Evolutionary conservation across 2,113 vertebrate genomes (phyloP).

Genomic region (Oryzias celebensis): DNA sequence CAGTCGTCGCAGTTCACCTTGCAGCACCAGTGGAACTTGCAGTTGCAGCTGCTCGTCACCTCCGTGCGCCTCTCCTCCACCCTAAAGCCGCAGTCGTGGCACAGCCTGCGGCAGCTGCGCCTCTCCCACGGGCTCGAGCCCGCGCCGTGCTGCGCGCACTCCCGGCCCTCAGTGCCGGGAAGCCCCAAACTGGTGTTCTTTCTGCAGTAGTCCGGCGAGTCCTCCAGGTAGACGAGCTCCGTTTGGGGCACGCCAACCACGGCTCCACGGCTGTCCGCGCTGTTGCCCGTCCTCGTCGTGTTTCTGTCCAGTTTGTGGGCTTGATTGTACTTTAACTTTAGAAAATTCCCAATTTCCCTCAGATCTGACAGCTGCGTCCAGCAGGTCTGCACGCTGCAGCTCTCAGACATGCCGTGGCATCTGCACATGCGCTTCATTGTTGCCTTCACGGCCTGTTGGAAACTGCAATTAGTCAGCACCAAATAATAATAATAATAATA

Average conservation of each 20-base stretch:
- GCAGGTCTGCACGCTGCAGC: slow-evolving; percentile 94
- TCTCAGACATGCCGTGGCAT: slow-evolving; percentile 96
- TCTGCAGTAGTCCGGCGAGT: slow-evolving; percentile 93
- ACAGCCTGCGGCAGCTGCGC: slow-evolving; percentile 87
- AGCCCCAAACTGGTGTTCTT: slow-evolving; percentile 87
- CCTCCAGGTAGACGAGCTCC: slow-evolving; percentile 92
- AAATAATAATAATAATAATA: background rate
- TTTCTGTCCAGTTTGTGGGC: slow-evolving; percentile 91
- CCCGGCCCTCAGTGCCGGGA: slow-evolving; percentile 89
- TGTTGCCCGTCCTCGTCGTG: slow-evolving; percentile 85
- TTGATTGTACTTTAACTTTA: slow-evolving; percentile 87
- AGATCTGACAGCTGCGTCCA: slow-evolving; percentile 94
- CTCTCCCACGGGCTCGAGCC: slow-evolving; percentile 82
- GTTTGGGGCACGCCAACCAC: slow-evolving; percentile 76
- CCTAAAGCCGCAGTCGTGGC: slow-evolving; percentile 87
- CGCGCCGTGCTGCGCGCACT: slow-evolving; percentile 84
- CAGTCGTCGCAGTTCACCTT: slow-evolving; percentile 91
- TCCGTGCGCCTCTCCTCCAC: slow-evolving; percentile 85
- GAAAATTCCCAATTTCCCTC: slow-evolving; percentile 87
- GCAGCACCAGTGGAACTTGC: slow-evolving; percentile 98
- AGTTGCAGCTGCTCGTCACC: slow-evolving; percentile 89
- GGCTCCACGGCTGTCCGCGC: slow-evolving; percentile 83
- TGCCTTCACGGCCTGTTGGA: slow-evolving; percentile 84
- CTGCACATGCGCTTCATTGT: slow-evolving; percentile 92
- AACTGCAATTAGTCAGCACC: background rate